These are phyloP conservation scores for Hypolimnas misippus DNA, from an alignment of 2,888 invertebrate species.

Conservation along the genomic window DNA sequence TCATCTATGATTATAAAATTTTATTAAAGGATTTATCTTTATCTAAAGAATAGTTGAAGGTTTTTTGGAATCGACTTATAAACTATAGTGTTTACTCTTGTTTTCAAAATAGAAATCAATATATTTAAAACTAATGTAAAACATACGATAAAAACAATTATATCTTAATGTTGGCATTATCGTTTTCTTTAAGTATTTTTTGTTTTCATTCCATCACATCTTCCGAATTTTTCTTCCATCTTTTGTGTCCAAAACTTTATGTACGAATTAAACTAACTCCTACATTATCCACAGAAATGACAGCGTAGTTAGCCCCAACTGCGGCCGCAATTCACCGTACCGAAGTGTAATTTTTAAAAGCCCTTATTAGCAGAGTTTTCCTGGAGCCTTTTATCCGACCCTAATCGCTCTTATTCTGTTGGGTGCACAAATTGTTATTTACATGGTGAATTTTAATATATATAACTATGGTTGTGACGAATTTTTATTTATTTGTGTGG, in stretches of 20 bases:
- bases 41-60: too few species aligned
- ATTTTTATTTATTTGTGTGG: neutral
- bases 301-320: conserved; percentile 23
- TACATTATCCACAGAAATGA: conserved; percentile 17
- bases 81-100: too few species aligned
- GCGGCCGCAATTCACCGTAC: conserved; percentile 9
- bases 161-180: neutral
- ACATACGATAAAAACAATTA: too few species aligned
- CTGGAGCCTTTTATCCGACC: conserved; percentile 6
- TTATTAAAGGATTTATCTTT: too few species aligned
- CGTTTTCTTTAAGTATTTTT: neutral
- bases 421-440: conserved; percentile 18
- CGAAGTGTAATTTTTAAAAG: conserved; percentile 27
- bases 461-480: neutral
- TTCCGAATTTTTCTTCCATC: neutral
- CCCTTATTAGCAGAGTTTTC: conserved; percentile 22
- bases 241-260: neutral
- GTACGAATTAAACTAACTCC: neutral
- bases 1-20: too few species aligned
- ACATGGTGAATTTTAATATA: neutral
- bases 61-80: too few species aligned
- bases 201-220: neutral
- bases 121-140: too few species aligned
- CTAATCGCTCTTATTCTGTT: conserved; percentile 11
- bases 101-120: too few species aligned